A percentile compares a stretch with the other conserved stretches of the same genome.
Conservation (phyloP, 1,140 invertebrate genomes). For the Glossosoma conforme region DNA sequence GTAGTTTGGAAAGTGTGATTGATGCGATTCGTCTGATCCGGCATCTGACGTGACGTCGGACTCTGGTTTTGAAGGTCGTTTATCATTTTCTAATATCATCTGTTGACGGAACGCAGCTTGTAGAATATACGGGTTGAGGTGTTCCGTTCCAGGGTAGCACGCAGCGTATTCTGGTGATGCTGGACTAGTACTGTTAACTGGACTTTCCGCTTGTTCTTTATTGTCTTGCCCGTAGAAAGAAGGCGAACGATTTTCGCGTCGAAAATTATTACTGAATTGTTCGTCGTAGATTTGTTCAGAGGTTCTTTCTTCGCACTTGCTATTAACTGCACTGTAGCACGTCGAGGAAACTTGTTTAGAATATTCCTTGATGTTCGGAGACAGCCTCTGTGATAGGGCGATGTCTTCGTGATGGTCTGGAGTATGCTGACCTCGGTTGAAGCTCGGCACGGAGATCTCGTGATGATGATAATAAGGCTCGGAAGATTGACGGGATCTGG, state of each 20-base stretch:
- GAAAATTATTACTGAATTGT: not conserved
- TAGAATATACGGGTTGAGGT: slow-evolving; percentile 31
- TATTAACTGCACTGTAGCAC: no score
- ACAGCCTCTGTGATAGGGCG: slow-evolving; percentile 15
- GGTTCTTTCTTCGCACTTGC: no score
- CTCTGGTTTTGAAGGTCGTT: slow-evolving; percentile 12
- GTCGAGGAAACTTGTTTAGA: no score
- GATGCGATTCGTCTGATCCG: slow-evolving; percentile 14
- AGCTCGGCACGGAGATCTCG: not conserved
- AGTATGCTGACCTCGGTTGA: slow-evolving; percentile 29
- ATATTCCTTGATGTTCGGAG: slow-evolving; percentile 3
- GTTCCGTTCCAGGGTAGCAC: slow-evolving; percentile 26
- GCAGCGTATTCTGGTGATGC: slow-evolving; percentile 18
- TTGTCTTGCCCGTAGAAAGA: slow-evolving; percentile 9
- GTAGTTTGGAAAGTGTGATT: slow-evolving; percentile 15
- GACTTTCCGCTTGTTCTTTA: slow-evolving; percentile 7
- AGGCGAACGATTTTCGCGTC: slow-evolving; percentile 1
- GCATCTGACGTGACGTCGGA: slow-evolving; percentile 18
- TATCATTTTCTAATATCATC: slow-evolving; percentile 6
- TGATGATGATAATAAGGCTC: not conserved
- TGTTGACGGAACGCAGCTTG: slow-evolving; percentile 24
- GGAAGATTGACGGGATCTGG: slow-evolving; percentile 24
- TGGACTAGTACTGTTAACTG: slow-evolving; percentile 4
- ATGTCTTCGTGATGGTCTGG: slow-evolving; percentile 37
- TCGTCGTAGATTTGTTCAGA: not conserved